Percentiles rank a stretch among this genome's conserved stretches.
These are phyloP conservation scores for Agrochola macilenta DNA, from an alignment of 2,888 invertebrate species.

Conservation along the genomic window DNA sequence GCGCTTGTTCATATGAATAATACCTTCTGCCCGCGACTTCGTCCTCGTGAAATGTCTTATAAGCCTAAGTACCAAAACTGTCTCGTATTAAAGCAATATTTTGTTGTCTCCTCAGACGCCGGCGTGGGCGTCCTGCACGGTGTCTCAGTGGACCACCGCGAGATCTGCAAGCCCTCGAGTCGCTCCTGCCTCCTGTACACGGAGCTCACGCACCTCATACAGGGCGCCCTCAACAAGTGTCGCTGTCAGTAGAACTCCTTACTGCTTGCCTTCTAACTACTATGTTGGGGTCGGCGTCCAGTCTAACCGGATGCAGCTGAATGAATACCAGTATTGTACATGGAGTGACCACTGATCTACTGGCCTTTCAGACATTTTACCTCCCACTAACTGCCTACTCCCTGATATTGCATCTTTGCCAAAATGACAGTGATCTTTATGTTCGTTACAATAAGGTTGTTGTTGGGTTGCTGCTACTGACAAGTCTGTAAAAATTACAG, in stretches of 20 bases:
- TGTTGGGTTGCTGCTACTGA: background rate
- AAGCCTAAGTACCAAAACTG: background rate
- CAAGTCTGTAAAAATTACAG: too few relatives aligned
- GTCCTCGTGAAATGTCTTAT: too few relatives aligned
- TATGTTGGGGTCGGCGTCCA: background rate
- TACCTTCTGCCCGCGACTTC: too few relatives aligned
- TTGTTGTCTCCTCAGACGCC: constrained; percentile 91
- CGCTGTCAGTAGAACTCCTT: constrained; percentile 40
- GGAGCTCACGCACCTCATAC: constrained; percentile 92
- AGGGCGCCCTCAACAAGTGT: constrained; percentile 73
- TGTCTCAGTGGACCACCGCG: constrained; percentile 95
- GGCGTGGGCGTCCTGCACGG: constrained; percentile 94
- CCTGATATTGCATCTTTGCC: background rate
- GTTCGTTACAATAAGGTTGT: background rate
- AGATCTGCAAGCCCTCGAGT: constrained; percentile 96
- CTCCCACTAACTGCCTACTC: background rate
- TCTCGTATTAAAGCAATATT: background rate
- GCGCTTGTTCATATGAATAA: too few relatives aligned
- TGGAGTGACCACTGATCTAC: background rate
- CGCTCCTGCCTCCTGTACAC: constrained; percentile 92
- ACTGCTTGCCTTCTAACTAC: too few relatives aligned
- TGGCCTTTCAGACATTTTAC: background rate
- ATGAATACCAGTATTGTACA: background rate
- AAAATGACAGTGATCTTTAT: background rate
- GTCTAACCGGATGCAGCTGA: background rate